Evolutionary conservation across 2,113 vertebrate species (phyloP), one percentile per base, ranked within the genome.

Genomic region (Neogale vison): DNA sequence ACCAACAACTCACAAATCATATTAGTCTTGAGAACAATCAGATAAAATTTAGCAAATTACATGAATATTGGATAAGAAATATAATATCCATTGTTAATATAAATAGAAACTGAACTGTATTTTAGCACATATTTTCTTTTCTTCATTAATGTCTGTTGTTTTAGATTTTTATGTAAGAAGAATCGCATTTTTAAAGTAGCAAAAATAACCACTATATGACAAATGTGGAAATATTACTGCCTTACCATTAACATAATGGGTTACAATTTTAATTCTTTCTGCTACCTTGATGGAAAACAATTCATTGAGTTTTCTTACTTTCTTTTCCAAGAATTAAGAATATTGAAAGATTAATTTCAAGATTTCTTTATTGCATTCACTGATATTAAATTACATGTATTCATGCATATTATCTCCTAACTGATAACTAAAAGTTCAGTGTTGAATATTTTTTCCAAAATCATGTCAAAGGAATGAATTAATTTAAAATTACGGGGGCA

Each of bases 41-140:
- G n/a, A 93, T 94, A 82, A 93, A 89, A 92, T 72, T 71, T 84
- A 77, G 57, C 45, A 92, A 96, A 88, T 87, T 69, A 59, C 17
- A 87, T 81, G 57, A 89, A 94, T 45, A 93, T 76, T 88, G 39
- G 4, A 4, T 93, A 86, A 87, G 42, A 95, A 82, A 91, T 36
- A 36, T 4, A 69, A 57, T 67, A 90, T 21, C 15, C 13, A 74
- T 96, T 89, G 7, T 8, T 71, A 83, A 95, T 34, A 36, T 23
- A 89, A 86, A 76, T 71, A 87, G 45, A 76, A 71, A 80, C 6
- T 47, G 1, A 94, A 69, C 10, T 36, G 26, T 55, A 76, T 89
- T 85, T 88, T 87, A 91, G 63, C 31, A 50, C 2, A 77, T 4
- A 92, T 77, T 57, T 93, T 93, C 31, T 50, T 85, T 87, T 88